Evolutionary conservation across 1,140 invertebrate species (phyloP), one percentile per base, ranked within the genome.

Genomic region (Drosophila jambulina): DNA sequence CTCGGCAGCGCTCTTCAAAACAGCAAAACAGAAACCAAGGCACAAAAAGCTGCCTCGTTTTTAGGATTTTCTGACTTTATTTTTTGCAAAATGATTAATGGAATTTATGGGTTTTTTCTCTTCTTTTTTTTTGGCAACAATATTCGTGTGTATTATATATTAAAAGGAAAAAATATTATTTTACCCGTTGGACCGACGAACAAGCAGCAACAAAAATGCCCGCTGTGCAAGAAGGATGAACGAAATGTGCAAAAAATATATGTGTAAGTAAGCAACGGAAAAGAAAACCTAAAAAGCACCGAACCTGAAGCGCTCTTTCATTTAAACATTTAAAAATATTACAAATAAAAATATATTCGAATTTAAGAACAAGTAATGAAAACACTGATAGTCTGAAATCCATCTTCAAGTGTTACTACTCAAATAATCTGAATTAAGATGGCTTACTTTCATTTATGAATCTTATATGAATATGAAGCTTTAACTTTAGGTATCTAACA

Each of bases 71-170:
- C 42, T 23, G 68, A 40, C 42, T 71, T 49, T 45, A 45, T 77
- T 45, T 65, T 82, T 70, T 46, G 45, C 72, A 49, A 83, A 88
- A 88, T 88, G 85, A 87, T 87, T 84, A 84, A 84, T 84, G 82
- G 78, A 74, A 85, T 74, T 71, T 71, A 46, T 71, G 27, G 70
- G 27, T 59, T 56, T 65, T 42, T 56, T 76, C 29, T 27, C 40
- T 34, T n/a, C 3, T 0, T 27, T 17, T 62, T 71, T 57, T 58
- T 70, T 58, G 69, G 54, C 45, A 74, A 46, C 63, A 62, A 80
- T 27, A 65, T n/a, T 21, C 65, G 32, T 45, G 61, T 77, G 43
- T 61, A 61, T 75, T 45, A 70, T 42, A 72, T 78, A 49, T 74
- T 80, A 59, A 43, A 61, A 69, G 62, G 54, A 63, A 63, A 74